Base-by-base conservation (phyloP, 2,888 invertebrate genomes). In the Hermaeophaga mercurialis region DNA sequence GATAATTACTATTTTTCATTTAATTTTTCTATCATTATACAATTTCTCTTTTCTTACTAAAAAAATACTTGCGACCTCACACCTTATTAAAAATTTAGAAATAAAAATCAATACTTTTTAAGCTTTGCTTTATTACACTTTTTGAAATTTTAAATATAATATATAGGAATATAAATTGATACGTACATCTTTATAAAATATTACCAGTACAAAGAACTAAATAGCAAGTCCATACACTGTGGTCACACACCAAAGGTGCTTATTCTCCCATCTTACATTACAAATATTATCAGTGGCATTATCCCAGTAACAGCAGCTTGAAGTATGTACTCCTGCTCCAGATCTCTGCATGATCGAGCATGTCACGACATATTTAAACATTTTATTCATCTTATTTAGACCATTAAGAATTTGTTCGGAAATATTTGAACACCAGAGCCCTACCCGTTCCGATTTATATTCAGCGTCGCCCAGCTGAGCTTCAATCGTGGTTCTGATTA, bases 191-290 rank as follows among this genome's bases (percentile, higher is more conserved):
- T 8, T 26, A 26, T 8, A 26, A 26, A 8, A 8, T 26, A 26
- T 8, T 2, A 7, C 9, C 9, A 26, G 6, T 31, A 12, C 11
- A 31, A 12, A 3, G n/a, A 12, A 2, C n/a, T 28, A 78, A 63
- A 78, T 78, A 14, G 89, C 86, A 39, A 90, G 78, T 24, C 88
- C 91, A 81, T 90, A 92, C 31, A 92, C 85, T 65, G 89, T 90
- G 19, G 91, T 87, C 61, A 91, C 90, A 73, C 90, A 91, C 74
- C 90, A 90, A 86, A 92, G 89, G 59, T 86, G 88, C 76, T 91
- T 91, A 76, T 91, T 91, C 72, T 93, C 91, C 91, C 91, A 93
- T 68, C 91, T 84, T 5, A 91, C 89, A 1, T 90, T 91, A 74
- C 89, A 90, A 41, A 88, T 86, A 67, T 89, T 86, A 75, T 92